Evolutionary conservation across 2,888 invertebrate species (phyloP).

Genomic region (Serrognathus titanus): DNA sequence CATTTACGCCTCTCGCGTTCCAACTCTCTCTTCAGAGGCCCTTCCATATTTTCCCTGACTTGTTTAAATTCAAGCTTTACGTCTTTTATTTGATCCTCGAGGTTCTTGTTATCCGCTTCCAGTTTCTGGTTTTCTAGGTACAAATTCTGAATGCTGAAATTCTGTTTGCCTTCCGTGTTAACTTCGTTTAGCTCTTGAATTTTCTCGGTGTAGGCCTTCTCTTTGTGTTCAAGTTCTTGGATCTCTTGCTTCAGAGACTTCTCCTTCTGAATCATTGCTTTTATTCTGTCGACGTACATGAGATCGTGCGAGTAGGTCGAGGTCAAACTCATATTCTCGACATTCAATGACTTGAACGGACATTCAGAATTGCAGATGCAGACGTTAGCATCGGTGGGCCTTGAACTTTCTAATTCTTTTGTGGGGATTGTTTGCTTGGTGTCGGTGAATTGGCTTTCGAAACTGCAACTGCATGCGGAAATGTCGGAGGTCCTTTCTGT

Average conservation of each 20-base stretch:
- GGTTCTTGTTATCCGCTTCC: neutral
- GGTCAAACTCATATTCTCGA: neutral
- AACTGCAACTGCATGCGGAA: too few relatives aligned
- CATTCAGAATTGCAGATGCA: too few relatives aligned
- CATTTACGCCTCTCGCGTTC: conserved; percentile 33
- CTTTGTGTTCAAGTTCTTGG: conserved; percentile 60
- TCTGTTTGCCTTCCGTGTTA: neutral
- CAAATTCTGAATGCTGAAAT: neutral
- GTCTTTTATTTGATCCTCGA: conserved; percentile 35
- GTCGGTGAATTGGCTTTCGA: too few relatives aligned
- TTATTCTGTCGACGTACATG: conserved; percentile 50
- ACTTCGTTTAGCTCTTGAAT: conserved; percentile 65
- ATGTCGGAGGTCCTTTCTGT: too few relatives aligned
- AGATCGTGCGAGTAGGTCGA: conserved; percentile 34
- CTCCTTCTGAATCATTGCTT: conserved; percentile 54
- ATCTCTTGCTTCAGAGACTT: conserved; percentile 61
- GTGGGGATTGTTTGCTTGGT: too few relatives aligned
- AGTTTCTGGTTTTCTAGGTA: neutral
- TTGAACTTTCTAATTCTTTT: too few relatives aligned
- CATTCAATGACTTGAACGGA: too few relatives aligned
- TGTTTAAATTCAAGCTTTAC: conserved; percentile 41
- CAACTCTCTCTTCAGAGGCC: conserved; percentile 33
- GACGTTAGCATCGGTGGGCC: too few relatives aligned
- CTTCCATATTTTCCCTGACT: conserved; percentile 41
- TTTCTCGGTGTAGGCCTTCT: conserved; percentile 67